A percentile compares a stretch with the other conserved stretches of the same genome.
phyloP scores from a whole-genome alignment of 2,113 vertebrate genomes.

The Eleginops maclovinus region DNA sequence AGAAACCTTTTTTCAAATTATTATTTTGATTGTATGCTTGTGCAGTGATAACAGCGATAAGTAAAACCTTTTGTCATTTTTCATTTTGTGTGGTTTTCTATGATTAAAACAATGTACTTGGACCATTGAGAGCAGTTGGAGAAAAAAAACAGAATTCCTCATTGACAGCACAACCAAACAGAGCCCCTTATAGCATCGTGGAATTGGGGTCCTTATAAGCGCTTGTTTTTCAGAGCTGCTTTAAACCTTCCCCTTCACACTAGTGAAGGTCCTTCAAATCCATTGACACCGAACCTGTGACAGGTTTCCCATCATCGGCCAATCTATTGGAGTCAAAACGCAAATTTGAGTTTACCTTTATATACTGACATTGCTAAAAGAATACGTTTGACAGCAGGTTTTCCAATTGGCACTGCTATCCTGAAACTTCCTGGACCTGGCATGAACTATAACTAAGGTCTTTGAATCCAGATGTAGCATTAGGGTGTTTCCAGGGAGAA shows the following conservation, averaged over 20 bases:
- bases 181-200: background rate
- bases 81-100: background rate
- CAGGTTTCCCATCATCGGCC: background rate
- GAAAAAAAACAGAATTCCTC: background rate
- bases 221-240: background rate
- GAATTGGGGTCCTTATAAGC: background rate
- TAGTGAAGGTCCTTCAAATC: background rate
- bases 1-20: background rate
- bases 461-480: conserved; percentile 60
- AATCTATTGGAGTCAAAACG: conserved; percentile 10
- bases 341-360: background rate
- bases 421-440: conserved; percentile 32
- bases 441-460: conserved; percentile 36
- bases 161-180: background rate
- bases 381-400: conserved; percentile 10
- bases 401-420: conserved; percentile 11
- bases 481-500: conserved; percentile 20
- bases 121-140: background rate
- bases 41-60: background rate
- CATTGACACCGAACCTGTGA: background rate
- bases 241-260: background rate
- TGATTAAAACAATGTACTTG: background rate
- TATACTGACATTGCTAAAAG: background rate
- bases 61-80: background rate
- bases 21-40: background rate